Evolutionary conservation across 2,888 invertebrate genomes (phyloP).

Genomic region (Troglohyphantes excavatus): DNA sequence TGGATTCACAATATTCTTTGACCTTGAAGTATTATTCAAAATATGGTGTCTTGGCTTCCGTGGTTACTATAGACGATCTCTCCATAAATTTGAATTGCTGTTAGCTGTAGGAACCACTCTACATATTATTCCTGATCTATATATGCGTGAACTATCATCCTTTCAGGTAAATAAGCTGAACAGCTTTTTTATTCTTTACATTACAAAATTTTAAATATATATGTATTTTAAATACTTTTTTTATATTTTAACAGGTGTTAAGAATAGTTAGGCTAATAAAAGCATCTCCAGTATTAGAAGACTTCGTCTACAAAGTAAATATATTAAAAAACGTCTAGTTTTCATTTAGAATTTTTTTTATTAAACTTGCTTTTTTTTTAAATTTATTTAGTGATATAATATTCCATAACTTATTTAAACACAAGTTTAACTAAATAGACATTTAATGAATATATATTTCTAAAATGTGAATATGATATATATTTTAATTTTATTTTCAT

Average conservation of each 20-base stretch:
- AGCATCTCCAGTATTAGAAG: conserved; percentile 98
- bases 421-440: no score
- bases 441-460: no score
- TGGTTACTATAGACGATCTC: conserved; percentile 96
- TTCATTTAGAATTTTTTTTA: no score
- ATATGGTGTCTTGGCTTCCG: conserved; percentile 98
- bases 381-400: no score
- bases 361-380: no score
- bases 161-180: conserved; percentile 88
- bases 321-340: no score
- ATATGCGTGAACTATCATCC: conserved; percentile 97
- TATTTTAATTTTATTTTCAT: no score
- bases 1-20: conserved; percentile 96
- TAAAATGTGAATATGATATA: no score
- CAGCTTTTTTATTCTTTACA: neutral
- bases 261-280: conserved; percentile 97
- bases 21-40: conserved; percentile 97
- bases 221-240: neutral
- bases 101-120: conserved; percentile 95
- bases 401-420: no score
- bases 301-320: conserved; percentile 88
- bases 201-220: neutral
- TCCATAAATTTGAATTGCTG: conserved; percentile 98
- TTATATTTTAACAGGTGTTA: conserved; percentile 87
- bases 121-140: conserved; percentile 92